phyloP scores from a whole-genome alignment of 2,113 vertebrate species.

The Podarcis cretensis region DNA sequence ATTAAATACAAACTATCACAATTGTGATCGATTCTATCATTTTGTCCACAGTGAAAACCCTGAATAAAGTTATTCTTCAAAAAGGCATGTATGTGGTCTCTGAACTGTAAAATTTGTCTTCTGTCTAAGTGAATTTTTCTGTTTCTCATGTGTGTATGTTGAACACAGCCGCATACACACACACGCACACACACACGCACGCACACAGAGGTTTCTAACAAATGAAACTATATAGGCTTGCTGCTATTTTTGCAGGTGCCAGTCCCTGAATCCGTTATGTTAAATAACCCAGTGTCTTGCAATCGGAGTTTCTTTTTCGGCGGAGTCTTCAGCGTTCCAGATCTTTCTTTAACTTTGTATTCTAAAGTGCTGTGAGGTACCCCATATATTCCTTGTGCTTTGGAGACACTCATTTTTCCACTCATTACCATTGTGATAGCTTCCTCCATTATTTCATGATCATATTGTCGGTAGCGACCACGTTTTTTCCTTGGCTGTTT shows the following conservation, averaged over 20 bases:
- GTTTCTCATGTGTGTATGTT: constrained; percentile 76
- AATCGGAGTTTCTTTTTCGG: constrained; percentile 96
- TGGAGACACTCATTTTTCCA: constrained; percentile 99
- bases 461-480: constrained; percentile 96
- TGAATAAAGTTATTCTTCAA: constrained; percentile 92
- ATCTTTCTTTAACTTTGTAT: constrained; percentile 99
- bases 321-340: constrained; percentile 96
- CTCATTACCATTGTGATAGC: constrained; percentile 97
- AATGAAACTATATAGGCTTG: constrained; percentile 90
- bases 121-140: constrained; percentile 85
- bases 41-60: constrained; percentile 97
- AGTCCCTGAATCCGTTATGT: constrained; percentile 95
- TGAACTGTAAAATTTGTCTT: constrained; percentile 87
- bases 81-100: constrained; percentile 97
- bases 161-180: constrained; percentile 66
- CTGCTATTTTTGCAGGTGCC: constrained; percentile 87
- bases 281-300: constrained; percentile 86
- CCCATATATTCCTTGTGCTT: constrained; percentile 98
- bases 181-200: constrained; percentile 34
- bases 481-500: constrained; percentile 98
- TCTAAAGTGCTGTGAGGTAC: constrained; percentile 99
- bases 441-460: constrained; percentile 98
- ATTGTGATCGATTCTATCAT: constrained; percentile 85
- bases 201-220: constrained; percentile 75
- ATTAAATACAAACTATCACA: constrained; percentile 86